Conservation (phyloP, 2,113 vertebrate species). For the Pantherophis guttatus region DNA sequence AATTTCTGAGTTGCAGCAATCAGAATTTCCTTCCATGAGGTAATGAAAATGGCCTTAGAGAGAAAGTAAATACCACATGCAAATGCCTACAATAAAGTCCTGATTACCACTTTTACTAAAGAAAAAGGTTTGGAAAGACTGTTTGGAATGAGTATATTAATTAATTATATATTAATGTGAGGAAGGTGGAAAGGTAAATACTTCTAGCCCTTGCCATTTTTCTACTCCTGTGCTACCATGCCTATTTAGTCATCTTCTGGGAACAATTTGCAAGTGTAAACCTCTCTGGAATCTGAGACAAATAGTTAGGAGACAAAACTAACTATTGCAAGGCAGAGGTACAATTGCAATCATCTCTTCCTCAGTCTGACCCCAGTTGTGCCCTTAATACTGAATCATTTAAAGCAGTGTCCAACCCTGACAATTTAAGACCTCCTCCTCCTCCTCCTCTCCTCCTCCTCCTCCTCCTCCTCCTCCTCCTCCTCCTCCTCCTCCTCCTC, state of each 20-base stretch:
- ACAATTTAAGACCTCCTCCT: background rate
- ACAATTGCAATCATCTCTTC: background rate
- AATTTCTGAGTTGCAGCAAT: background rate
- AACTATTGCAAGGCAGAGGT: background rate
- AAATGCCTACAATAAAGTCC: background rate
- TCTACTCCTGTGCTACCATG: background rate
- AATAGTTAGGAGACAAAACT: background rate
- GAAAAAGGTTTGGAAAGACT: background rate
- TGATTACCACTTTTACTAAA: background rate
- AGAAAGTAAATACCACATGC: background rate
- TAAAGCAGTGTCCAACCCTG: background rate
- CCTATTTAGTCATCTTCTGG: background rate
- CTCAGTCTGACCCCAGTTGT: background rate
- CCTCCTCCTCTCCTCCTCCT: too few species aligned
- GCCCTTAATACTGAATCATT: background rate
- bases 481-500: background rate
- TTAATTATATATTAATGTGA: background rate
- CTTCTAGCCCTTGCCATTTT: background rate
- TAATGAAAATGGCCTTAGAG: background rate
- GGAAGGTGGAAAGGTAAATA: background rate
- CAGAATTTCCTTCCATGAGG: background rate
- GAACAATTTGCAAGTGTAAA: background rate
- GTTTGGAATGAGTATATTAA: background rate
- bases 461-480: too few species aligned
- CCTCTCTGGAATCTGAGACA: background rate